Evolutionary conservation across 2,888 invertebrate genomes (phyloP).

Genomic region (Lydus trimaculatus): DNA sequence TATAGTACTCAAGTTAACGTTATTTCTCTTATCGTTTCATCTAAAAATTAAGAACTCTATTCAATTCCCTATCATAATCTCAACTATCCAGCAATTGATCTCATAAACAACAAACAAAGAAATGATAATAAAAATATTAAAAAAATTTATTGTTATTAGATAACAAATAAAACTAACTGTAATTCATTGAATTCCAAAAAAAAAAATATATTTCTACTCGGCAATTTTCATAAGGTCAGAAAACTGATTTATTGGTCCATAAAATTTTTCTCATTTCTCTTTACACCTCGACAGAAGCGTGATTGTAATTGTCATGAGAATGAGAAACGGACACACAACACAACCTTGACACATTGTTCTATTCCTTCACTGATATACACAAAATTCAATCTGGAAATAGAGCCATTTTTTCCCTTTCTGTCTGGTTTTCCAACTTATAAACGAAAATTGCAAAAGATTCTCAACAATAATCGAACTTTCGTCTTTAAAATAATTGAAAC

Average conservation of each 20-base stretch:
- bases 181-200: slow-evolving; percentile 16
- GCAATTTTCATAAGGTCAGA: slow-evolving; percentile 19
- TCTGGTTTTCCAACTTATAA: neutral
- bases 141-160: slow-evolving; percentile 15
- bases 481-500: neutral
- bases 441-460: neutral
- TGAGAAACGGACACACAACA: slow-evolving; percentile 10
- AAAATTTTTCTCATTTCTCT: slow-evolving; percentile 22
- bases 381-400: neutral
- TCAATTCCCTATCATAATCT: slow-evolving; percentile 11
- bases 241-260: slow-evolving; percentile 23
- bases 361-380: neutral
- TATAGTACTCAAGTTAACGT: slow-evolving; percentile 24
- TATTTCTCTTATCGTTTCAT: slow-evolving; percentile 28
- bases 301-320: slow-evolving; percentile 11
- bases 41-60: slow-evolving; percentile 25
- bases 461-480: neutral
- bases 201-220: slow-evolving; percentile 10
- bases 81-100: neutral
- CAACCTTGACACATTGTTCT: slow-evolving; percentile 5
- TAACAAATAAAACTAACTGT: slow-evolving; percentile 7
- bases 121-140: slow-evolving; percentile 2
- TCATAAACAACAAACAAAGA: neutral
- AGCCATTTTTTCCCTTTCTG: neutral
- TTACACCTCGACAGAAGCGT: slow-evolving; percentile 12